Base-by-base conservation (phyloP, 92 coral and sea anemone genomes). In the Heteractis magnifica region DNA sequence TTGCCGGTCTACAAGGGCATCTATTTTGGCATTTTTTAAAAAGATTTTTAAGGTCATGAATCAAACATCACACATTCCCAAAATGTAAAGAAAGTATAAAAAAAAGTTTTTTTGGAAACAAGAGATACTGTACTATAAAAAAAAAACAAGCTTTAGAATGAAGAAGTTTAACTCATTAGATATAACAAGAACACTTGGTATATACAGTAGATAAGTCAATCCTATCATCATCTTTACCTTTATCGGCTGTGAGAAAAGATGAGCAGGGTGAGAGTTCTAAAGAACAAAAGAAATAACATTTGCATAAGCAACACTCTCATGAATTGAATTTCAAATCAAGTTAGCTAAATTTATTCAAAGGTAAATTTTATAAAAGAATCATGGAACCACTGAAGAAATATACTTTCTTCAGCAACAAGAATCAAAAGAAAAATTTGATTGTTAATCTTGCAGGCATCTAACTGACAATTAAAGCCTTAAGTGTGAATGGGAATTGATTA, bases 201-300 rank as follows among this genome's bases (percentile, higher is more conserved):
- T 26, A 8, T 10, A 4, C 18, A 51, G 49, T 56, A 55, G 34
- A 11, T n/a, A 23, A 16, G 13, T 78, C 52, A n/a, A 64, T 15
- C 4, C 13, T 49, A n/a, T 14, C 52, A 20, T 16, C 44, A 34
- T 34, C 44, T 26, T 75, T 77, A 72, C 90, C 83, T 81, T 79
- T 74, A 58, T 79, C 48, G 84, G 84, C 49, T 85, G 83, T 72
- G 79, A 71, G 64, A 79, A 79, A 20, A 70, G 72, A 53, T 78
- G 88, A 51, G 81, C 48, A 71, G 84, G 72, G 50, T 48, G 85
- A 20, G 81, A 72, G 55, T 51, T 78, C 85, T 86, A 55, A 11
- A 55, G 13, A 84, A 77, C 34, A 53, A 58, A 75, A 44, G 26
- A 62, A 62, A 34, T 13, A 82, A 1, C 48, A 19, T 44, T 23